Base-by-base conservation (phyloP, 2,888 invertebrate genomes). In the Drosophila suboccidentalis region DNA sequence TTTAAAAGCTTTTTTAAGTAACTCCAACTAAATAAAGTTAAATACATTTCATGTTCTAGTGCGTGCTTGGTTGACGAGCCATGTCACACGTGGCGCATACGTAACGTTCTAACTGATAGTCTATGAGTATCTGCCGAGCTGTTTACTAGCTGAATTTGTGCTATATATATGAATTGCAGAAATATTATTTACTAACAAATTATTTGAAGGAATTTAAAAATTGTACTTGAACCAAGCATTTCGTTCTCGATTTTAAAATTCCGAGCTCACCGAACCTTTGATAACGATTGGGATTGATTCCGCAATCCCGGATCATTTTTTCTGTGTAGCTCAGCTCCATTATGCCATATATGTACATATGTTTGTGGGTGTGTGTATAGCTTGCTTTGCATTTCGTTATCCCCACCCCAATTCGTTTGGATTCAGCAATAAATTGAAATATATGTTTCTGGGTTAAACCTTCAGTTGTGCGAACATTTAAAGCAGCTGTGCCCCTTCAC, bases 1-100 rank as follows among this genome's bases (percentile, higher is more conserved):
- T 80, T 88, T 88, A 84, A 88, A 84, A 84, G 89, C 80, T 88
- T 88, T 88, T 88, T 88, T 86, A 86, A 88, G 83, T 80, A 82
- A 86, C 80, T 84, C 64, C 68, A 72, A 86, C 88, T 86, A 88
- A 86, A 84, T 84, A 82, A 80, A 88, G 87, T 84, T 86, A 86
- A 86, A 75, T 59, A 78, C 75, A 78, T 72, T 78, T 76, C 54
- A 50, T 64, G 50, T 50, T 47, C 39, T 34, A 15, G 65, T 68
- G 62, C 58, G 59, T 49, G 51, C 43, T 22, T 46, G 22, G 22
- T 41, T 49, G 46, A 46, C 60, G 17, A 43, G 22, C 11, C 32
- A 2, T 9, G 58, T 58, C 39, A 36, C 54, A 62, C 73, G 58
- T 39, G 74, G 39, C 75, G 63, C 61, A 74, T 64, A 44, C 54